A percentile compares a stretch with the other conserved stretches of the same genome.
phyloP scores from a whole-genome alignment of 1,140 invertebrate species.

The Drosophila kikkawai region DNA sequence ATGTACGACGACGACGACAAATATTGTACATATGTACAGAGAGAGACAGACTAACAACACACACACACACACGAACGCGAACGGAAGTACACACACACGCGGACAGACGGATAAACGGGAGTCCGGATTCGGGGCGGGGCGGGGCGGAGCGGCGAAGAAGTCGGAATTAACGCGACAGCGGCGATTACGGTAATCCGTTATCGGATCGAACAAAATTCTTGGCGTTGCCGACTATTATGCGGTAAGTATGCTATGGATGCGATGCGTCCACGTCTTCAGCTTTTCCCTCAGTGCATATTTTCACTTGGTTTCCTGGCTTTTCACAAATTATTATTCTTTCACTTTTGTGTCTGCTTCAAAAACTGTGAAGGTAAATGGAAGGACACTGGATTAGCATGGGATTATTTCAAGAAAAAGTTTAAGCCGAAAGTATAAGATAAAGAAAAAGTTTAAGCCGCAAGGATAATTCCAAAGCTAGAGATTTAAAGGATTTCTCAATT shows the following conservation, averaged over 20 bases:
- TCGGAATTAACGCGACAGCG: constrained; percentile 23
- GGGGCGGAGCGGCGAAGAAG: background rate
- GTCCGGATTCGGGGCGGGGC: constrained; percentile 15
- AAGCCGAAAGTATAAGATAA: too few relatives aligned
- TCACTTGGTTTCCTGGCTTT: constrained; percentile 19
- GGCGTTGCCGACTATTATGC: constrained; percentile 2
- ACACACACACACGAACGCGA: constrained; percentile 42
- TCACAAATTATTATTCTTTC: background rate
- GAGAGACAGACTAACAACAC: constrained; percentile 41
- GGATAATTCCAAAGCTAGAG: background rate
- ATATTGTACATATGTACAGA: constrained; percentile 82
- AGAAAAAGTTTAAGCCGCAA: constrained; percentile 10
- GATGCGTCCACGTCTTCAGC: constrained; percentile 3
- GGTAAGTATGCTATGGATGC: constrained; percentile 32
- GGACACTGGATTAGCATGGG: constrained; percentile 12
- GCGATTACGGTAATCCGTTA: constrained; percentile 26
- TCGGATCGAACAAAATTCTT: constrained; percentile 5
- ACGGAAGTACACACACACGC: constrained; percentile 29
- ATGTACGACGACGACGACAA: constrained; percentile 73
- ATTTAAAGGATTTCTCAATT: background rate
- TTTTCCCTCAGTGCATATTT: constrained; percentile 26
- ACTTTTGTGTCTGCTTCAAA: constrained; percentile 29
- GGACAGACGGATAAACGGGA: constrained; percentile 29
- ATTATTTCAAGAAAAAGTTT: background rate
- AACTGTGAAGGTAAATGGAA: constrained; percentile 12